Conservation (phyloP, 2,113 vertebrate genomes). For the Lophochroa leadbeateri region DNA sequence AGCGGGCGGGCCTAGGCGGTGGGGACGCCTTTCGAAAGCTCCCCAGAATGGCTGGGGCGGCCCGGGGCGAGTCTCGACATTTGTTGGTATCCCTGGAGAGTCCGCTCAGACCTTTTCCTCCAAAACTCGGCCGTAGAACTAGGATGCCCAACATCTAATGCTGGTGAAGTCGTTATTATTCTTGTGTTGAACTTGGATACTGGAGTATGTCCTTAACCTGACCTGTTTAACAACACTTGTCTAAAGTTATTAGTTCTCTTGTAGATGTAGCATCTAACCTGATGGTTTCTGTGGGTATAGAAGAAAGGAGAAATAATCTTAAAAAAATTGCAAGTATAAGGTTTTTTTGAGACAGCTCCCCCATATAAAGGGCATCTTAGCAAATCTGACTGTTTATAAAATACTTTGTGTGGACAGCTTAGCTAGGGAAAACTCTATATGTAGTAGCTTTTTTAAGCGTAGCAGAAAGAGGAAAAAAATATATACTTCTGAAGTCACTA, state of each 20-base stretch:
- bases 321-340: neutral
- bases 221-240: neutral
- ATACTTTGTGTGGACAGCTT: neutral
- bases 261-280: neutral
- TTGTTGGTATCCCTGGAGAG: neutral
- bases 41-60: fast-evolving
- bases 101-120: fast-evolving
- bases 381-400: neutral
- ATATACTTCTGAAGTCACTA: neutral
- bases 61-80: neutral
- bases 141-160: fast-evolving
- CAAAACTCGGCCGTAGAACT: neutral
- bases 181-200: neutral
- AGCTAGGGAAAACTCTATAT: neutral
- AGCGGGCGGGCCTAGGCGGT: neutral
- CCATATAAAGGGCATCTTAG: neutral
- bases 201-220: neutral
- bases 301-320: neutral
- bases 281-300: neutral
- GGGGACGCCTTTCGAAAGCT: neutral
- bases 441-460: neutral
- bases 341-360: neutral
- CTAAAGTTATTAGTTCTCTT: neutral
- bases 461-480: neutral
- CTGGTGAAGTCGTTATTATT: neutral